Conservation (phyloP, 1,140 invertebrate genomes). For the Goniozus legneri region DNA sequence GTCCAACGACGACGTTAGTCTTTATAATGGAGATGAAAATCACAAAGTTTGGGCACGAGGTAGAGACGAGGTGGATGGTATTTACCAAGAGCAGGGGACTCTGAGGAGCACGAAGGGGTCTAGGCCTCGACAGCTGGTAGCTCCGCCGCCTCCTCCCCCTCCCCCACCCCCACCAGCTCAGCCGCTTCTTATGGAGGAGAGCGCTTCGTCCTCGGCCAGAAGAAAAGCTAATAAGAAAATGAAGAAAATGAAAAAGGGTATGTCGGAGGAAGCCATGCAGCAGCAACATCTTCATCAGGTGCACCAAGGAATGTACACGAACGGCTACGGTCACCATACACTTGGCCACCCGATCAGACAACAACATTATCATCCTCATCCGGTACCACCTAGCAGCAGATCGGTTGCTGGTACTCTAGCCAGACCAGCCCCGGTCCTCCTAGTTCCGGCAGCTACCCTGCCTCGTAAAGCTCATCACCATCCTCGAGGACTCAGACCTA, state of each 20-base stretch:
- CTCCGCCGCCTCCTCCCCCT: slow-evolving; percentile 74
- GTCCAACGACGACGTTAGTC: slow-evolving; percentile 69
- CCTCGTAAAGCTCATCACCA: slow-evolving; percentile 55
- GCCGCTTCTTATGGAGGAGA: slow-evolving; percentile 43
- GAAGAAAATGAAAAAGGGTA: slow-evolving; percentile 41
- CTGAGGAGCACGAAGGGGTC: slow-evolving; percentile 73
- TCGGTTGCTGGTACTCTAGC: slow-evolving; percentile 51
- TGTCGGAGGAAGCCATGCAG: slow-evolving; percentile 40
- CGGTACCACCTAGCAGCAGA: slow-evolving; percentile 49
- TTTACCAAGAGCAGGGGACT: slow-evolving; percentile 70
- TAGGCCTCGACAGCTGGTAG: slow-evolving; percentile 74
- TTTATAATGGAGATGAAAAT: slow-evolving; percentile 88
- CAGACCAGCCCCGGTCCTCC: slow-evolving; percentile 54
- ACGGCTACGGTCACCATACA: slow-evolving; percentile 47
- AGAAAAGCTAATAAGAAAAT: slow-evolving; percentile 53
- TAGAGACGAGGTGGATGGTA: slow-evolving; percentile 66
- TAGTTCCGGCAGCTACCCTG: slow-evolving; percentile 58
- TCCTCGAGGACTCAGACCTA: slow-evolving; percentile 43
- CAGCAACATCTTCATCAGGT: slow-evolving; percentile 38
- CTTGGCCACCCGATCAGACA: slow-evolving; percentile 52
- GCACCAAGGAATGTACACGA: slow-evolving; percentile 41
- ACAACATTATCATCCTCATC: slow-evolving; percentile 54
- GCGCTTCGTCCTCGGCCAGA: slow-evolving; percentile 33
- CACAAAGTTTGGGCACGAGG: slow-evolving; percentile 89
- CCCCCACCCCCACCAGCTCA: slow-evolving; percentile 58